These are phyloP conservation scores for Rhea pennata DNA, from an alignment of 2,113 vertebrate genomes.

Conservation along the genomic window DNA sequence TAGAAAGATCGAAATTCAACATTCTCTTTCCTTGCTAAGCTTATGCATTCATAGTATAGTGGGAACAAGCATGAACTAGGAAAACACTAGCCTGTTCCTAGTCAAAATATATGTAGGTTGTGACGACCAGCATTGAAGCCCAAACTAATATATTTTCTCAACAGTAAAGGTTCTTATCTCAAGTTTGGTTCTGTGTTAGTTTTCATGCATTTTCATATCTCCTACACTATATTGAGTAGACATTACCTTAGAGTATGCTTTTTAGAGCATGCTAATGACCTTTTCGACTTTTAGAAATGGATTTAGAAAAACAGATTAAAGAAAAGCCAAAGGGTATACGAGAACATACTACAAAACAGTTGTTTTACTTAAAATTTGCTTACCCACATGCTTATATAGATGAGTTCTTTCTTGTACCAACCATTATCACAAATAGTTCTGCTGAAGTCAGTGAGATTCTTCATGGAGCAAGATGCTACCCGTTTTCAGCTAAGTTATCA, in stretches of 20 bases:
- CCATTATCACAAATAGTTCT: not conserved
- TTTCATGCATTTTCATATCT: not conserved
- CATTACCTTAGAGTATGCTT: not conserved
- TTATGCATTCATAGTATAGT: not conserved
- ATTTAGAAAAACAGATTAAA: not conserved
- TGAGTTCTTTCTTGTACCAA: not conserved
- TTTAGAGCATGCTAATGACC: not conserved
- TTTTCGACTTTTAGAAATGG: not conserved
- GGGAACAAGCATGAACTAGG: not conserved
- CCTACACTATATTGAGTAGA: not conserved
- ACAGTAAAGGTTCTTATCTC: not conserved
- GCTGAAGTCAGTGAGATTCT: not conserved
- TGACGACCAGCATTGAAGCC: not conserved
- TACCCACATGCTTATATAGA: not conserved
- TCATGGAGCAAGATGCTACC: not conserved
- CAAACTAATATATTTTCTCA: not conserved
- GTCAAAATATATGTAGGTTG: not conserved
- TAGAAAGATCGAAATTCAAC: not conserved
- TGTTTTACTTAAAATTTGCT: not conserved
- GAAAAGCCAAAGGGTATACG: not conserved
- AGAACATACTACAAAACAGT: not conserved
- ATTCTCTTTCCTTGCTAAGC: not conserved
- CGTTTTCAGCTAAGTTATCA: not conserved
- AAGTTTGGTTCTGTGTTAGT: not conserved
- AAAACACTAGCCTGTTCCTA: not conserved